Evolutionary conservation across 2,113 vertebrate genomes (phyloP), one percentile per base, ranked within the genome.

Genomic region (Stegostoma tigrinum): DNA sequence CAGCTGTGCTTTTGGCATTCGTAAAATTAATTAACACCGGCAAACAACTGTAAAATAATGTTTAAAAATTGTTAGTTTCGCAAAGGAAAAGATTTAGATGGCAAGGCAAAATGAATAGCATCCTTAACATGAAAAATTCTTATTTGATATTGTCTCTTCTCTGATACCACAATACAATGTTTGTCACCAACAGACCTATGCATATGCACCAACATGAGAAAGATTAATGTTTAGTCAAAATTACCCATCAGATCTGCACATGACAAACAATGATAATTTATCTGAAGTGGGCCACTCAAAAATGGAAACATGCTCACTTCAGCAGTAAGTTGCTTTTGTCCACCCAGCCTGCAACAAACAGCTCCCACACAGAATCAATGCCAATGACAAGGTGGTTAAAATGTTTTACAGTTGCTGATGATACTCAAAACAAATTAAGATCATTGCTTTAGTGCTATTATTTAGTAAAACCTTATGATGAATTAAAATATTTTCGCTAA

Each of bases 301-400:
- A 61, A n/a, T 61, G 52, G n/a, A 90, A 90, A 17, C 27, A 61
- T 30, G 15, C 61, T 52, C 34, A 90, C 30, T 61, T 61, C 61
- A 90, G 87, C 52, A 90, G 64, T 61, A 61, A 61, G 52, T 90
- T 90, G 61, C 45, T 61, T 90, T 90, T 90, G 87, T 90, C 87
- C 87, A 34, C 52, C 87, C 52, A 90, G 52, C 15, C 14, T 19
- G 3, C 87, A 90, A 90, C 87, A 90, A 61, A 90, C 5, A 90
- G 14, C 27, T 90, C 87, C 48, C 52, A 90, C 87, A n/a, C 87
- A 61, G 52, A 90, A 90, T 90, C 48, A 90, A 61, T 61, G 52
- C 52, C 87, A 90, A 90, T 90, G 48, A 90, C 12, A 90, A 55
- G 87, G 87, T 55, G 52, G 52, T 90, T 55, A 61, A 61, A 61